Evolutionary conservation across 2,888 invertebrate species (phyloP).

Genomic region (Camponotus fellah): DNA sequence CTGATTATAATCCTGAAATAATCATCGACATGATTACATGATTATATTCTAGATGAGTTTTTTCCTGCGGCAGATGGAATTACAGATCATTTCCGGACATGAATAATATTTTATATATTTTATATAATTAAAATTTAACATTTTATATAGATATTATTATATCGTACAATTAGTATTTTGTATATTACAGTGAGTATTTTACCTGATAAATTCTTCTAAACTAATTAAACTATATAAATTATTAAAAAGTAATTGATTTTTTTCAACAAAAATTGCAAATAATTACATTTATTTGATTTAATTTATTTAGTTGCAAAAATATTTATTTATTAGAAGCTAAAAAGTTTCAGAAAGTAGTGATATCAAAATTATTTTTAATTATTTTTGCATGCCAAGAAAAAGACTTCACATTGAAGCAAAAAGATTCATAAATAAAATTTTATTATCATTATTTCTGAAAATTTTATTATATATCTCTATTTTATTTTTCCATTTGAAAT

Average conservation of each 20-base stretch:
- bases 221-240: neutral
- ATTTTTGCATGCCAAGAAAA: neutral
- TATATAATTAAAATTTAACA: no score
- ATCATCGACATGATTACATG: neutral
- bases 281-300: neutral
- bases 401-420: neutral
- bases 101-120: neutral
- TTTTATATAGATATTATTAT: neutral
- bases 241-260: neutral
- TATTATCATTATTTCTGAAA: neutral
- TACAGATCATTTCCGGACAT: neutral
- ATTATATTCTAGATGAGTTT: neutral
- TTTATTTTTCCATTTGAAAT: neutral
- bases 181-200: neutral
- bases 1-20: constrained; percentile 39
- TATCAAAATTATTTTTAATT: neutral
- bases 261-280: neutral
- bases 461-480: neutral
- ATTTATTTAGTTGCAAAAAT: neutral
- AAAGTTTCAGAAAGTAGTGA: neutral
- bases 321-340: neutral
- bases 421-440: neutral
- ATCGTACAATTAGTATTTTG: neutral
- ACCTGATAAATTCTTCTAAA: neutral
- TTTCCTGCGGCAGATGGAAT: neutral